These are phyloP conservation scores for Plemyria rubiginata DNA, from an alignment of 2,888 invertebrate species.

Conservation along the genomic window DNA sequence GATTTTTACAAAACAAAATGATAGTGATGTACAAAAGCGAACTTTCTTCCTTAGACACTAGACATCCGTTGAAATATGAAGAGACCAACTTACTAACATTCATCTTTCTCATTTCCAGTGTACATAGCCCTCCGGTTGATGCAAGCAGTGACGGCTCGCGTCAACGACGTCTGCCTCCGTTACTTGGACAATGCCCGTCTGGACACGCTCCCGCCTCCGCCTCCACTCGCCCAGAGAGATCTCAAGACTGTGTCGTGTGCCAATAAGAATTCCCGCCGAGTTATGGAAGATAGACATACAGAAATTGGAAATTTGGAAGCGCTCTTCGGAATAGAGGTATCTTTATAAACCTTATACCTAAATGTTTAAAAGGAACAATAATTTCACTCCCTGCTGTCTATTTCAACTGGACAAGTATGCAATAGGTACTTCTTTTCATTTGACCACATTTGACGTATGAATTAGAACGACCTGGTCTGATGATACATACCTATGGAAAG, in stretches of 20 bases:
- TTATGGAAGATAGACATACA: slow-evolving; percentile 96
- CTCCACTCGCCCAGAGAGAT: slow-evolving; percentile 79
- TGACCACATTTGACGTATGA: too few species aligned
- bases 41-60: too few species aligned
- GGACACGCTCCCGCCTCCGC: slow-evolving; percentile 86
- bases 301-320: slow-evolving; percentile 93
- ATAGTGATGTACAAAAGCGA: too few species aligned
- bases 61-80: too few species aligned
- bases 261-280: slow-evolving; percentile 92
- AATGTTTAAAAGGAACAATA: too few species aligned
- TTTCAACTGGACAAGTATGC: too few species aligned
- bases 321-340: slow-evolving; percentile 91
- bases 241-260: slow-evolving; percentile 87
- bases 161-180: slow-evolving; percentile 89
- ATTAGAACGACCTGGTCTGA: too few species aligned
- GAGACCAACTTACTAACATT: background rate
- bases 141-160: slow-evolving; percentile 89
- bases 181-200: slow-evolving; percentile 88
- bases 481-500: too few species aligned
- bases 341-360: background rate
- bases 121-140: slow-evolving; percentile 90
- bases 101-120: slow-evolving; percentile 76
- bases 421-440: too few species aligned
- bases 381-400: too few species aligned
- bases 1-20: too few species aligned